Evolutionary conservation across 2,888 invertebrate genomes (phyloP).

Genomic region (Aethes cnicana): DNA sequence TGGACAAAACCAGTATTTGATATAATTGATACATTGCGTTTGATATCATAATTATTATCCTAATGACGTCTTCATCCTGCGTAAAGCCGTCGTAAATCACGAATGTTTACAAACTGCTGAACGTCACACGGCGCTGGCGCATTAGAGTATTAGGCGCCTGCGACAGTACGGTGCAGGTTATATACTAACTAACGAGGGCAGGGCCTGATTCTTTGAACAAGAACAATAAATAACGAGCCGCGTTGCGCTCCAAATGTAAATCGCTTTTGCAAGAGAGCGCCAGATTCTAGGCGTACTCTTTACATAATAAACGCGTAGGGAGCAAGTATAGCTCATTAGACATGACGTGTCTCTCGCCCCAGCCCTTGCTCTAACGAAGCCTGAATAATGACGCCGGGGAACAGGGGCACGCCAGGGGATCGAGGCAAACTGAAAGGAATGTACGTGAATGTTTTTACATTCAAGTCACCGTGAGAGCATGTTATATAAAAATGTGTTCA

Average conservation of each 20-base stretch:
- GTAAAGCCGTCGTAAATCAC: slow-evolving; percentile 13
- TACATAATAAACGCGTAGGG: slow-evolving; percentile 47
- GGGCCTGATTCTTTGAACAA: slow-evolving; percentile 24
- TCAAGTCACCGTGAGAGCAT: slow-evolving; percentile 4
- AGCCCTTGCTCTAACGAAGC: slow-evolving; percentile 33
- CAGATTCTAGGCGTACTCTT: slow-evolving; percentile 44
- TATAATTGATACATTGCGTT: slow-evolving; percentile 11
- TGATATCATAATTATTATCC: slow-evolving; percentile 4
- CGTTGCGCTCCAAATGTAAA: slow-evolving; percentile 26
- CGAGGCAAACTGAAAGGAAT: slow-evolving; percentile 21
- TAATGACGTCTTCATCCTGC: slow-evolving; percentile 8
- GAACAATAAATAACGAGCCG: slow-evolving; percentile 29
- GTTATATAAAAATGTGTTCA: slow-evolving; percentile 17
- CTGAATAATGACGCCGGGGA: slow-evolving; percentile 27
- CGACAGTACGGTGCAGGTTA: slow-evolving; percentile 17
- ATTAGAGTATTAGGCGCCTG: slow-evolving; percentile 9
- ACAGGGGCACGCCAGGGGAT: slow-evolving; percentile 24
- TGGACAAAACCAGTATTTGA: too few species aligned
- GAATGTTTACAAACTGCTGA: slow-evolving; percentile 14
- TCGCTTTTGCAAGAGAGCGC: slow-evolving; percentile 32
- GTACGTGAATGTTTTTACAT: slow-evolving; percentile 28
- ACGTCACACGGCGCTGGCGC: slow-evolving; percentile 6
- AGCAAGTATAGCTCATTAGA: slow-evolving; percentile 41
- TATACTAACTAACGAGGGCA: slow-evolving; percentile 23
- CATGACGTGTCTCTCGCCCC: slow-evolving; percentile 34